These are phyloP conservation scores for Psilopsiagon aurifrons DNA, from an alignment of 2,113 vertebrate species.

Conservation along the genomic window DNA sequence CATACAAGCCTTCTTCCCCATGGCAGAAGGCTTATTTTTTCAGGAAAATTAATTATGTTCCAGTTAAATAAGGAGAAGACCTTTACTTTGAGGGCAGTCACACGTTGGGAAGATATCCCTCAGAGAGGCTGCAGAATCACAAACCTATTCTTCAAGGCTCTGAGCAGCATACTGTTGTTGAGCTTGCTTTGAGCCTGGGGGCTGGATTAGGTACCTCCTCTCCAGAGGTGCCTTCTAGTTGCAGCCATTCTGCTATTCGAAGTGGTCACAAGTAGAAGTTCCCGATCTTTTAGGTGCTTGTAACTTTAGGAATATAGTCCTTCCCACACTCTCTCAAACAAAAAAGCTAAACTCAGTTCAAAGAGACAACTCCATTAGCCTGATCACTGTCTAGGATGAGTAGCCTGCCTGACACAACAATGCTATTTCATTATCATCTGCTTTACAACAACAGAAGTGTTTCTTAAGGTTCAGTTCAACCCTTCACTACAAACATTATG, in stretches of 20 bases:
- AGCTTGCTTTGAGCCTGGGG: not conserved
- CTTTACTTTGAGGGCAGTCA: not conserved
- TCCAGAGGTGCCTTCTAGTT: not conserved
- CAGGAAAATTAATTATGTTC: not conserved
- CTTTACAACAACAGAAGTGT: not conserved
- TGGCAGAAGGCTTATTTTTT: not conserved
- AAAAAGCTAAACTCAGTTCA: not conserved
- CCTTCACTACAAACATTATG: not conserved
- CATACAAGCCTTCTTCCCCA: not conserved
- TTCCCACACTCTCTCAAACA: not conserved
- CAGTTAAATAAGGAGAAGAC: not conserved
- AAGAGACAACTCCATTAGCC: not conserved
- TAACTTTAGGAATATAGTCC: not conserved
- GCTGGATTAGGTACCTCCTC: not conserved
- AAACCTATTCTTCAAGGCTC: not conserved
- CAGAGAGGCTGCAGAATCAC: not conserved
- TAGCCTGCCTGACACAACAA: not conserved
- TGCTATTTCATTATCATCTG: not conserved
- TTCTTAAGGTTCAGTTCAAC: not conserved
- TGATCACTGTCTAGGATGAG: not conserved
- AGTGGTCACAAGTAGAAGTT: not conserved
- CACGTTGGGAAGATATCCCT: not conserved
- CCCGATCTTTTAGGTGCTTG: not conserved
- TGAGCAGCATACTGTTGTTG: not conserved
- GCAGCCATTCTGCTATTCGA: not conserved